Evolutionary conservation across 2,797 vertebrate species (phyloP).

Genomic region (Mus spretus): DNA sequence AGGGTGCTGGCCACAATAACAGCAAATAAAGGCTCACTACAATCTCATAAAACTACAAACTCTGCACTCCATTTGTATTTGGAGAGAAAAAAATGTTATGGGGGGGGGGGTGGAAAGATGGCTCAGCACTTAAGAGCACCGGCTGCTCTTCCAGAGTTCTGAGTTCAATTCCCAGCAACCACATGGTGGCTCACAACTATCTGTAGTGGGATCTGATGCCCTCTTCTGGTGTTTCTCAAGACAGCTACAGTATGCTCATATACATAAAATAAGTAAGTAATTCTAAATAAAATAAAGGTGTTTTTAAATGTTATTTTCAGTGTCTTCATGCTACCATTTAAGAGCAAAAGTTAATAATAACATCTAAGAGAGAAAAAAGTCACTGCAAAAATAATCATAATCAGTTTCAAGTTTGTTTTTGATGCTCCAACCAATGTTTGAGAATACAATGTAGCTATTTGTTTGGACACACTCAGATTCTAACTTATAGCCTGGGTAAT

Average conservation of each 20-base stretch:
- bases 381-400: constrained; percentile 29
- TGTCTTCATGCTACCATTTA: constrained; percentile 17
- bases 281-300: neutral
- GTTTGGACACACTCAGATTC: constrained; percentile 18
- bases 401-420: constrained; percentile 4
- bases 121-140: neutral
- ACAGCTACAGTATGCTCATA: neutral
- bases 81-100: constrained; percentile 13
- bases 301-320: neutral
- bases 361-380: constrained; percentile 37
- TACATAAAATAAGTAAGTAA: neutral
- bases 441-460: constrained; percentile 1
- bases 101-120: neutral
- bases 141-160: neutral
- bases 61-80: constrained; percentile 29
- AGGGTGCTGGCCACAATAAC: constrained; percentile 12
- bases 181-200: neutral
- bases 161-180: neutral
- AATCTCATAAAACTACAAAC: constrained; percentile 47
- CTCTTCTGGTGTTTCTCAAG: too few species aligned
- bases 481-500: constrained; percentile 55
- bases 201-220: neutral
- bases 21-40: constrained; percentile 54
- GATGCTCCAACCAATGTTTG: constrained; percentile 24
- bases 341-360: constrained; percentile 58